Evolutionary conservation across 2,888 invertebrate genomes (phyloP), one percentile per base, ranked within the genome.

Genomic region (Anagyrus pseudococci): DNA sequence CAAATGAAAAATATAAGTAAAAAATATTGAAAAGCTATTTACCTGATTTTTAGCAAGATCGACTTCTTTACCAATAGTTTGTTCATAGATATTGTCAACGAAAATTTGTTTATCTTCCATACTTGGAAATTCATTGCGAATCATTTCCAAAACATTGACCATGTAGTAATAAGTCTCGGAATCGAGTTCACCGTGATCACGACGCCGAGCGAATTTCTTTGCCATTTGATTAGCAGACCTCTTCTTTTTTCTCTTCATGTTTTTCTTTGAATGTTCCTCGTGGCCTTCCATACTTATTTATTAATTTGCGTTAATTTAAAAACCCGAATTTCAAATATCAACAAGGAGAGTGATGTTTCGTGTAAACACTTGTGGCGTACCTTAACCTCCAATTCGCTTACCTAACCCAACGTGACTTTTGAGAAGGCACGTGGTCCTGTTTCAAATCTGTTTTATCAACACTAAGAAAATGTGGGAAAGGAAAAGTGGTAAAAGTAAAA

Each of bases 111-210:
- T 89, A 64, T 92, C 91, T n/a, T 91, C 90, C 4, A 86, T 84
- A 46, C 85, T 85, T 17, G 88, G 85, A 68, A 91, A 88, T 58
- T 86, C 85, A 57, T 85, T 84, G 66, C 87, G 87, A 76, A 89
- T 87, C 0, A 86, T 83, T 73, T 92, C 91, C 73, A 92, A 82
- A 65, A 92, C 89, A 44, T 88, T 86, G 7, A 93, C 85, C 75
- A 92, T 91, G 77, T 93, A 93, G 70, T 88, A 87, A 72, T 90
- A 93, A 4, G 89, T 85, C 65, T 92, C 91, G 6, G 87, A 85
- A 29, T 90, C 87, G 54, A 93, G 85, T 71, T 88, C 84, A 0
- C 85, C 46, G 20, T 67, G 56, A 43, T 67, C 65, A 0, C 91
- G 91, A 70, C 87, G 87, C 70, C 90, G 90, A 0, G 86, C 91